A percentile compares a stretch with the other conserved stretches of the same genome.
phyloP scores from a whole-genome alignment of 2,113 vertebrate species.

The Laterallus jamaicensis region DNA sequence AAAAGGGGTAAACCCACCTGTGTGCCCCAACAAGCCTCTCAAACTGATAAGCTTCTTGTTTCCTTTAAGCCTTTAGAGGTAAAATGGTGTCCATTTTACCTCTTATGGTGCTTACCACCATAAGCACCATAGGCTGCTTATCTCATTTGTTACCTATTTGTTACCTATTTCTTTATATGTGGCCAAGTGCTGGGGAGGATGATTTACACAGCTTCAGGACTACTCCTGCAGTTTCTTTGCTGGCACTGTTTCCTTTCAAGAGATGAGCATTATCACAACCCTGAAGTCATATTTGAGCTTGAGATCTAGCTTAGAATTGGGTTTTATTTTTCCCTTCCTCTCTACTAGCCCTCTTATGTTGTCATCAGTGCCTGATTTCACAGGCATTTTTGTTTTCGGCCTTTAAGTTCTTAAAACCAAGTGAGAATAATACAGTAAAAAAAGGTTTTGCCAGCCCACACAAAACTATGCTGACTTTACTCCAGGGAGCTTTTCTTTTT shows the following conservation, averaged over 20 bases:
- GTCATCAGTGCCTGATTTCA: neutral
- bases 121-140: neutral
- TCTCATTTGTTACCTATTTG: neutral
- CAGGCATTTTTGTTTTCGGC: neutral
- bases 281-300: accelerated
- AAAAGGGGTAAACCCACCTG: accelerated
- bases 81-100: neutral
- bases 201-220: neutral
- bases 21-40: neutral
- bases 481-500: neutral
- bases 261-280: neutral
- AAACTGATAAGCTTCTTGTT: neutral
- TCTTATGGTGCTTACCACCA: too few species aligned
- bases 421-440: neutral
- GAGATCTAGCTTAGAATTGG: neutral
- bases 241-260: neutral
- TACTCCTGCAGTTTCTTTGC: neutral
- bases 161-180: neutral
- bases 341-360: neutral
- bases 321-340: neutral
- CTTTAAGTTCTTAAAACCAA: neutral
- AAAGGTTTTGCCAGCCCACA: neutral
- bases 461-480: neutral
- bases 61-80: neutral
- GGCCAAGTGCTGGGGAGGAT: neutral